Percentiles rank a stretch among this genome's conserved stretches.
These are phyloP conservation scores for Drosophila helvetica DNA, from an alignment of 2,888 invertebrate species.

Conservation along the genomic window DNA sequence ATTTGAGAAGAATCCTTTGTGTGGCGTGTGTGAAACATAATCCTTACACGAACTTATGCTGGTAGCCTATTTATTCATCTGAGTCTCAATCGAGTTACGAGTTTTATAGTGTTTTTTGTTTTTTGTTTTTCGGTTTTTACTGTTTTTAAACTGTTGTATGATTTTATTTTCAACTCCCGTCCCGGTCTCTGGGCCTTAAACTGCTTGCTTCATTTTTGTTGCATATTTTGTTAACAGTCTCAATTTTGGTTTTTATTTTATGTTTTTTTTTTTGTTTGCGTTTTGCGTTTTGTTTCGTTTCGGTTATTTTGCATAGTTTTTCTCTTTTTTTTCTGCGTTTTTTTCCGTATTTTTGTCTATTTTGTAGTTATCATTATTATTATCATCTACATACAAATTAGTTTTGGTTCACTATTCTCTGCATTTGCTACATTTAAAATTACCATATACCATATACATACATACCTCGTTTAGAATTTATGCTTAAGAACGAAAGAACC, in stretches of 20 bases:
- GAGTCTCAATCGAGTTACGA: slow-evolving; percentile 51
- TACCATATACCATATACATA: slow-evolving; percentile 64
- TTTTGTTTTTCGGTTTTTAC: slow-evolving; percentile 15
- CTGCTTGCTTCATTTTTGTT: slow-evolving; percentile 50
- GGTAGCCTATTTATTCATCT: slow-evolving; percentile 66
- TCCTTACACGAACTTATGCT: slow-evolving; percentile 73
- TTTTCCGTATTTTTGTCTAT: slow-evolving; percentile 55
- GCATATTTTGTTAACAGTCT: slow-evolving; percentile 67
- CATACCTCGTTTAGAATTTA: slow-evolving; percentile 45
- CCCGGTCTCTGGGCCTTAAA: slow-evolving; percentile 45
- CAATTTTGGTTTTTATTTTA: slow-evolving; percentile 67
- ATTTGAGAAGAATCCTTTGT: slow-evolving; percentile 1
- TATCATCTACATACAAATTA: slow-evolving; percentile 73
- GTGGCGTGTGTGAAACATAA: slow-evolving; percentile 37
- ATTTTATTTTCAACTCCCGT: not conserved
- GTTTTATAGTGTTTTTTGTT: slow-evolving; percentile 45
- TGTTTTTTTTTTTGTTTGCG: slow-evolving; percentile 13
- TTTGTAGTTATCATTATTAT: slow-evolving; percentile 54
- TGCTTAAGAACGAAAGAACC: slow-evolving; percentile 41
- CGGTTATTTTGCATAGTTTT: slow-evolving; percentile 73
- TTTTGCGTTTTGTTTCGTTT: slow-evolving; percentile 50
- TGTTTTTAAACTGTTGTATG: slow-evolving; percentile 18
- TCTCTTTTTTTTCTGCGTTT: slow-evolving; percentile 62
- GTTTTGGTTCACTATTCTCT: slow-evolving; percentile 55
- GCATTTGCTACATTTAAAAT: slow-evolving; percentile 56